These are phyloP conservation scores for Chloroceryle aenea DNA, from an alignment of 2,113 vertebrate genomes.

Conservation along the genomic window DNA sequence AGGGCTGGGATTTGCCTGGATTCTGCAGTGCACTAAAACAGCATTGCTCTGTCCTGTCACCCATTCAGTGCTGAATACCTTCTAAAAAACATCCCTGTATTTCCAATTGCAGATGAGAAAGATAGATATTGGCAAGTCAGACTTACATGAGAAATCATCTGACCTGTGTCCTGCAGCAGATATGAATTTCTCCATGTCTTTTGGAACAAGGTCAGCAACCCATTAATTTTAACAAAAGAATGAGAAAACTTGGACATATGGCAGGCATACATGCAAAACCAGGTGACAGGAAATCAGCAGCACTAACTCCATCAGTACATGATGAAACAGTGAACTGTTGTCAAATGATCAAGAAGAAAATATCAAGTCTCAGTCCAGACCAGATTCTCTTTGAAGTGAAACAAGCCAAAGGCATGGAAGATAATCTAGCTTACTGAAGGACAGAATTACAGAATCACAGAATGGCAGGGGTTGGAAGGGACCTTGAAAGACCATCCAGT, in stretches of 20 bases:
- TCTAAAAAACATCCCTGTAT: neutral
- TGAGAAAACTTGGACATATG: neutral
- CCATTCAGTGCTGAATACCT: neutral
- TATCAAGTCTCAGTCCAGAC: neutral
- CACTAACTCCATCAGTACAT: neutral
- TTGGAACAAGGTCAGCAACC: neutral
- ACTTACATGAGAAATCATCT: neutral
- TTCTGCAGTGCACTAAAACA: neutral
- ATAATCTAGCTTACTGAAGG: neutral
- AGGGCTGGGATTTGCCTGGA: neutral
- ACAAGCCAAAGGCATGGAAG: neutral
- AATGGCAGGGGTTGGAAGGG: no score
- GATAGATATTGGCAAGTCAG: neutral
- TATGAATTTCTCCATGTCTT: neutral
- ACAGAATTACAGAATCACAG: neutral
- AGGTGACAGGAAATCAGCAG: neutral
- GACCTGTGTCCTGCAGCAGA: neutral
- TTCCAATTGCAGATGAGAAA: neutral
- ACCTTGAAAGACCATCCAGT: no score
- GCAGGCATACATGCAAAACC: neutral
- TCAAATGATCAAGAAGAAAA: neutral
- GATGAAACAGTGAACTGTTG: neutral
- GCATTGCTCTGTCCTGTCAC: neutral
- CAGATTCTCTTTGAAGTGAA: neutral
- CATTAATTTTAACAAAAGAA: neutral